Conservation (phyloP, 2,888 invertebrate species). For the Cephus nigrinus region DNA sequence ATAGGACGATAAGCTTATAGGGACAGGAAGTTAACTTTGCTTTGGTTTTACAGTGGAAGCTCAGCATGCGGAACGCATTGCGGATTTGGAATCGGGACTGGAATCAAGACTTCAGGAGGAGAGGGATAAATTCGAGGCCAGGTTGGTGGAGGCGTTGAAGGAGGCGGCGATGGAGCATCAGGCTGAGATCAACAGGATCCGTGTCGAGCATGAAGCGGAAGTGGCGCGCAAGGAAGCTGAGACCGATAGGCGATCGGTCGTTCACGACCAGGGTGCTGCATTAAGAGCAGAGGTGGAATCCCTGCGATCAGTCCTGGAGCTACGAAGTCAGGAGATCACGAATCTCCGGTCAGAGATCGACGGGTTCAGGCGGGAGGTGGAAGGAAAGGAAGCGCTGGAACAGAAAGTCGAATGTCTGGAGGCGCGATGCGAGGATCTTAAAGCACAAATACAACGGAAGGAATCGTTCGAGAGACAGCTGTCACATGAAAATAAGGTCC, state of each 20-base stretch:
- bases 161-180: constrained; percentile 55
- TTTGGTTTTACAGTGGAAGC: constrained; percentile 48
- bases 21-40: neutral
- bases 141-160: constrained; percentile 48
- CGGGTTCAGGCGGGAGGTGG: constrained; percentile 78
- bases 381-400: constrained; percentile 77
- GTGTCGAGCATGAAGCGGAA: constrained; percentile 71
- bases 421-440: constrained; percentile 88
- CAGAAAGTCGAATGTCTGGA: constrained; percentile 81
- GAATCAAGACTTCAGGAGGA: constrained; percentile 40
- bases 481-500: constrained; percentile 76
- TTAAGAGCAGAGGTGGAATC: constrained; percentile 83
- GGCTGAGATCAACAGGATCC: constrained; percentile 46
- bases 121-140: constrained; percentile 46
- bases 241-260: constrained; percentile 68
- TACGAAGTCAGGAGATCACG: constrained; percentile 87
- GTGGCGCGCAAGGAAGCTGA: constrained; percentile 69
- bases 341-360: constrained; percentile 79
- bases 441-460: constrained; percentile 78
- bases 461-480: constrained; percentile 79
- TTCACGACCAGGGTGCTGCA: constrained; percentile 66
- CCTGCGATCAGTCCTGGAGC: constrained; percentile 86
- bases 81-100: constrained; percentile 39
- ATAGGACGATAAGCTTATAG: neutral
- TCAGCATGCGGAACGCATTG: constrained; percentile 45